Evolutionary conservation across 2,888 invertebrate species (phyloP), one percentile per base, ranked within the genome.

Genomic region (Dinocampus coccinellae): DNA sequence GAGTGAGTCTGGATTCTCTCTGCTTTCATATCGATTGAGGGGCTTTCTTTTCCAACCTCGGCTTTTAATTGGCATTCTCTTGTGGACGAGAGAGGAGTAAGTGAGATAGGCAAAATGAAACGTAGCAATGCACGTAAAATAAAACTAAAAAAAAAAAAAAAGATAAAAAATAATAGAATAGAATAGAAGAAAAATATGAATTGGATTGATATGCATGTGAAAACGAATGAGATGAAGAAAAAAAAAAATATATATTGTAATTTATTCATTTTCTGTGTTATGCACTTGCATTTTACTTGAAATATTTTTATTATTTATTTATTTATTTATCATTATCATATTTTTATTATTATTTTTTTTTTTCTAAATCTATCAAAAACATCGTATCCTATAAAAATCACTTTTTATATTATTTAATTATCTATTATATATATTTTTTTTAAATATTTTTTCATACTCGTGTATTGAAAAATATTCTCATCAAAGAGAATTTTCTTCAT

Each of bases 51-150:
- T 84, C 64, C 83, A 79, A 81, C 82, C 81, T 79, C 76, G 80
- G 83, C 85, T 87, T 87, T 87, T 86, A 86, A 86, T 87, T 87
- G 86, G 86, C 87, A 86, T 86, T 86, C 85, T 86, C 85, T 82
- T 83, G 83, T 81, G 81, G 84, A 81, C 84, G 72, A 75, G 69
- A 68, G 84, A 82, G 82, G 80, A 83, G 72, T 66, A 73, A 66
- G 26, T 24, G 63, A 63, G 24, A 47, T n/a, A 55, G 29, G 36
- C 20, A 16, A 29, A 4, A 29, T 29, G 7, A 7, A 29, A 7
- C 29, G 29, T n/a, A n/a, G n/a, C n/a, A 29, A 20, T 47, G 42
- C 29, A 26, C 26, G 26, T 13, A 66, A 68, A 66, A 47, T 16
- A n/a, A n/a, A 16, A 10, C 16, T 16, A 16, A 47, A 16, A 47